These are phyloP conservation scores for Litocranius walleri DNA, from an alignment of 2,113 vertebrate genomes.

Conservation along the genomic window DNA sequence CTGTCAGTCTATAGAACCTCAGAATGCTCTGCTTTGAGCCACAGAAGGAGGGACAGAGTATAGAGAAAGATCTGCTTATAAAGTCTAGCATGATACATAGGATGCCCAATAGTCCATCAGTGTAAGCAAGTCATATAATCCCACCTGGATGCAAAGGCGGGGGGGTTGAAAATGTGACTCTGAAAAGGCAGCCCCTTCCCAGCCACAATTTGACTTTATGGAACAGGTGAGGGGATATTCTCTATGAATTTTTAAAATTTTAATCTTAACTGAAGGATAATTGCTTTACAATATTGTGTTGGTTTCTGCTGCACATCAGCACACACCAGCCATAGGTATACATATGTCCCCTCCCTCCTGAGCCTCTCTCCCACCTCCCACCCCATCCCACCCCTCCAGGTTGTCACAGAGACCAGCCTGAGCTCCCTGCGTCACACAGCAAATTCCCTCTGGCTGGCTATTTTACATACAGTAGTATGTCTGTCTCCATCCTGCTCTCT, in stretches of 20 bases:
- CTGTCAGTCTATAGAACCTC: not conserved
- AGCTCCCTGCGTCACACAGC: fast-evolving
- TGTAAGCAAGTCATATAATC: not conserved
- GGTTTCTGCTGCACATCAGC: not conserved
- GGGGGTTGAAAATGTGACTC: not conserved
- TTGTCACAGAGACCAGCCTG: not conserved
- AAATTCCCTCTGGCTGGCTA: not conserved
- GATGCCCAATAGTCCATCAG: not conserved
- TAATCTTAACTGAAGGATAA: not conserved
- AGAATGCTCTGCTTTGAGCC: not conserved
- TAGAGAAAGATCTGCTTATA: not conserved
- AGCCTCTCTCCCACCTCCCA: not conserved
- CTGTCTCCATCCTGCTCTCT: not conserved
- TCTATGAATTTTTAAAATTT: not conserved
- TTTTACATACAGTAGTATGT: not conserved
- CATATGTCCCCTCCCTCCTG: not conserved
- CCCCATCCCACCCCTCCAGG: not conserved
- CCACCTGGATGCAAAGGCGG: not conserved
- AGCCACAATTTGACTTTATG: not conserved
- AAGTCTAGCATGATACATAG: not conserved
- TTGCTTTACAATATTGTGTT: not conserved
- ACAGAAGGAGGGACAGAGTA: not conserved
- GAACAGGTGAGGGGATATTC: not conserved
- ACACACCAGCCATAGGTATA: not conserved
- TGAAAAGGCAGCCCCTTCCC: not conserved